Percentiles rank a stretch among this genome's conserved stretches.
Evolutionary conservation across 2,113 vertebrate genomes (phyloP).

Genomic region (Paradoxurus hermaphroditus): DNA sequence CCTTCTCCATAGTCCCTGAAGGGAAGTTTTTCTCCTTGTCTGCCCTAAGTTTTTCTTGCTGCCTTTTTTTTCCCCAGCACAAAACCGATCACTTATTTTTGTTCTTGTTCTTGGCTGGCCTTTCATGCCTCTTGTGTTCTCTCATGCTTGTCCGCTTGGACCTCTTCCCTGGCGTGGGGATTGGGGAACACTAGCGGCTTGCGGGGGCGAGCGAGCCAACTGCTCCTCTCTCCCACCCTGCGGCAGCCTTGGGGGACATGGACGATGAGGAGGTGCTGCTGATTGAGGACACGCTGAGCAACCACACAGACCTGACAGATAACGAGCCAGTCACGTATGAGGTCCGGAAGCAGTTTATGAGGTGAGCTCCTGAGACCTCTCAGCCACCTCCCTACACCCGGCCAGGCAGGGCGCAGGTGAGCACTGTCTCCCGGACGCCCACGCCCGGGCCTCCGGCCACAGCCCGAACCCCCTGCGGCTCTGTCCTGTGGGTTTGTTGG

Average conservation of each 20-base stretch:
- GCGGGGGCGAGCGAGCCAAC: neutral
- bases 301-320: slow-evolving; percentile 91
- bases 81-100: neutral
- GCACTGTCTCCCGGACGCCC: neutral
- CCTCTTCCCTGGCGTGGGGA: neutral
- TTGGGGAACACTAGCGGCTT: neutral
- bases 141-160: neutral
- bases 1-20: neutral
- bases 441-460: neutral
- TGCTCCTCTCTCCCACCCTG: neutral
- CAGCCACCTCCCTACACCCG: neutral
- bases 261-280: slow-evolving; percentile 86
- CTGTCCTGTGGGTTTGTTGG: neutral
- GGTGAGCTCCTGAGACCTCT: slow-evolving; percentile 80
- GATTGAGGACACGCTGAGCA: slow-evolving; percentile 92
- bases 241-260: slow-evolving; percentile 75
- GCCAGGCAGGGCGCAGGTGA: neutral
- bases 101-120: neutral
- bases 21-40: neutral
- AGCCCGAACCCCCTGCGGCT: neutral
- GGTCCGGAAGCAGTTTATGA: slow-evolving; percentile 91
- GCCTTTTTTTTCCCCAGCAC: neutral
- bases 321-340: slow-evolving; percentile 88
- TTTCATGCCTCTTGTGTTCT: neutral
- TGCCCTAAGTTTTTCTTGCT: neutral